A percentile compares a stretch with the other conserved stretches of the same genome.
phyloP scores from a whole-genome alignment of 2,888 invertebrate species.

The Thecocarcelia acutangulata region DNA sequence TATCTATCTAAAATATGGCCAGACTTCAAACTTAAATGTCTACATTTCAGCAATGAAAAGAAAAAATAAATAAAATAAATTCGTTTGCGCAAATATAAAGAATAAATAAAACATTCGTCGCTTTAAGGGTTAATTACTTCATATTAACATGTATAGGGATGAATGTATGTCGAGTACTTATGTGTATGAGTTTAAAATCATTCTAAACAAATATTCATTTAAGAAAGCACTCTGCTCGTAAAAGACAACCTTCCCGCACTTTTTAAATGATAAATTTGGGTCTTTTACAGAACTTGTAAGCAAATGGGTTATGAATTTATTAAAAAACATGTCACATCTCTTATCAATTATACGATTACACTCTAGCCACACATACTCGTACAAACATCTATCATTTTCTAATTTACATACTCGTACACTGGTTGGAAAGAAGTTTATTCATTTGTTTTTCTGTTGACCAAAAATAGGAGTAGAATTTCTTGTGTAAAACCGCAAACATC shows the following conservation, averaged over 20 bases:
- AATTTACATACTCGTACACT: conserved; percentile 16
- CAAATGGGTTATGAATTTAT: conserved; percentile 62
- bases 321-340: conserved; percentile 67
- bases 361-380: neutral
- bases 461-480: conserved; percentile 22
- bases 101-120: too few relatives aligned
- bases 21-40: too few relatives aligned
- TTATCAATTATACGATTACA: conserved; percentile 63
- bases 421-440: neutral
- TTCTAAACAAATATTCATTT: conserved; percentile 38
- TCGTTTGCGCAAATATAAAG: too few relatives aligned
- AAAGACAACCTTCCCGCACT: neutral
- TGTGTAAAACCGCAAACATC: conserved; percentile 57
- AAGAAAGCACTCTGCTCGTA: conserved; percentile 6
- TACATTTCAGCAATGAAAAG: too few relatives aligned
- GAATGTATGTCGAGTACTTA: too few relatives aligned
- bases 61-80: too few relatives aligned
- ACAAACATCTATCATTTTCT: neutral
- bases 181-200: neutral
- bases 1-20: too few relatives aligned
- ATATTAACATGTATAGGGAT: neutral
- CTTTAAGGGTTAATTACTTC: conserved; percentile 54
- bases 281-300: neutral
- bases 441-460: conserved; percentile 41
- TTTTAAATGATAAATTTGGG: conserved; percentile 17